These are phyloP conservation scores for Masnerella sp. DNA, from an alignment of 2,888 invertebrate species.

Conservation along the genomic window DNA sequence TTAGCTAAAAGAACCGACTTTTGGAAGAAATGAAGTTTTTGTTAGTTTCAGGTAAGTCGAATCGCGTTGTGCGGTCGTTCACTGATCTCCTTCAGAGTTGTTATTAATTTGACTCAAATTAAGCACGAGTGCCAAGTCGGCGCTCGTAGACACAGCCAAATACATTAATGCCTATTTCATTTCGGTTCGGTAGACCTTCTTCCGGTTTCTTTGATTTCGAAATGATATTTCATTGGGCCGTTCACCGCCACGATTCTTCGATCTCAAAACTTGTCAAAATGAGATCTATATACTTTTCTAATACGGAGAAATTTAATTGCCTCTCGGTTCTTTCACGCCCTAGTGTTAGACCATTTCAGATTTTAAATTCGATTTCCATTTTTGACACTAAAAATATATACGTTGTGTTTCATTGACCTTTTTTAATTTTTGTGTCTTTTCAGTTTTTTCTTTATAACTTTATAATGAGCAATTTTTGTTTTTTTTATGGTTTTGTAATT, in stretches of 20 bases:
- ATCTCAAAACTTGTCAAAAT: constrained; percentile 46
- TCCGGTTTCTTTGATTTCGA: constrained; percentile 58
- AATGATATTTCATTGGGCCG: constrained; percentile 53
- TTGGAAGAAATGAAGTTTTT: constrained; percentile 25
- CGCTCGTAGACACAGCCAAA: constrained; percentile 17
- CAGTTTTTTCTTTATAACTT: too few relatives aligned
- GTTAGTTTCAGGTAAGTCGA: constrained; percentile 25
- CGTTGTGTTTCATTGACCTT: too few relatives aligned
- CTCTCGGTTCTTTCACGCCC: constrained; percentile 34
- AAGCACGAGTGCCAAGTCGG: constrained; percentile 46
- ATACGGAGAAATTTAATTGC: constrained; percentile 48
- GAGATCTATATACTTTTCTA: constrained; percentile 45
- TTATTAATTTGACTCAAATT: constrained; percentile 52
- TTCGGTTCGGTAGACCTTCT: constrained; percentile 37
- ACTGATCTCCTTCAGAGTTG: constrained; percentile 41
- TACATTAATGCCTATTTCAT: constrained; percentile 42
- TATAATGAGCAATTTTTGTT: too few relatives aligned
- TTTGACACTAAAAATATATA: too few relatives aligned
- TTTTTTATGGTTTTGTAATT: too few relatives aligned
- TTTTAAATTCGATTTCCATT: too few relatives aligned
- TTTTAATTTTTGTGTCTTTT: too few relatives aligned
- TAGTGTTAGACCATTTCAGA: constrained; percentile 28
- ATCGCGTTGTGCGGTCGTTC: constrained; percentile 53
- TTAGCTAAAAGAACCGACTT: constrained; percentile 23
- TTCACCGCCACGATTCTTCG: constrained; percentile 43